Evolutionary conservation across 2,113 vertebrate species (phyloP).

Genomic region (Ornithorhynchus anatinus): DNA sequence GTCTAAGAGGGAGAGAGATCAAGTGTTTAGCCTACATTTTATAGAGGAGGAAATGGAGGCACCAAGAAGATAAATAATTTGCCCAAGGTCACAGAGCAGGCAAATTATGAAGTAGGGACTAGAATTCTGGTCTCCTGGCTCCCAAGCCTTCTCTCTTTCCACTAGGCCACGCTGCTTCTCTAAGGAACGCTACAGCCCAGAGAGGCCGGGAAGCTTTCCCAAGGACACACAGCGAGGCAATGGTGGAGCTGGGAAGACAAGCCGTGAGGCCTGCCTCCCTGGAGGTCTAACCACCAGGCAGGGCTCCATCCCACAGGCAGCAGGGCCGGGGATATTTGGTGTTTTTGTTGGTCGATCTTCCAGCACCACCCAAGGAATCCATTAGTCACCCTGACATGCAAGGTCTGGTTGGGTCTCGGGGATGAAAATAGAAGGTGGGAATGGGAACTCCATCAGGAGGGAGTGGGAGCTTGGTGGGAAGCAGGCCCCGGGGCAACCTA

Average conservation of each 20-base stretch:
- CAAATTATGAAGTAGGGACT: too few relatives aligned
- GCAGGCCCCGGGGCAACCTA: not conserved
- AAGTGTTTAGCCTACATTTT: too few relatives aligned
- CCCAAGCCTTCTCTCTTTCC: too few relatives aligned
- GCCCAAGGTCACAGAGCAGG: too few relatives aligned
- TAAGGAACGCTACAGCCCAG: not conserved
- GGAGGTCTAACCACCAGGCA: not conserved
- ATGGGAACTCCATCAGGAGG: not conserved
- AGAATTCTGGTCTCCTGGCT: too few relatives aligned
- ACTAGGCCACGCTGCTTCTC: too few relatives aligned
- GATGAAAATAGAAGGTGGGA: not conserved
- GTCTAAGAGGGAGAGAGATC: too few relatives aligned
- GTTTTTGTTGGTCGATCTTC: not conserved
- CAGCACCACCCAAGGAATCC: conserved; percentile 37
- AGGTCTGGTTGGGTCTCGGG: not conserved
- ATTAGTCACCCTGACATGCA: conserved; percentile 7
- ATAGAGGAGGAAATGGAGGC: too few relatives aligned
- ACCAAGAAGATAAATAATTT: too few relatives aligned
- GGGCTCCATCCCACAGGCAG: not conserved
- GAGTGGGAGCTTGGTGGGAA: not conserved
- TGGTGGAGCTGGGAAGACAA: not conserved
- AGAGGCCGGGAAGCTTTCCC: not conserved
- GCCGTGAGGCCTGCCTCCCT: not conserved
- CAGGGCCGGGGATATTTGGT: not conserved
- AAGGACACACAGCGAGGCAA: not conserved